phyloP scores from a whole-genome alignment of 2,113 vertebrate species.

The Geococcyx californianus region DNA sequence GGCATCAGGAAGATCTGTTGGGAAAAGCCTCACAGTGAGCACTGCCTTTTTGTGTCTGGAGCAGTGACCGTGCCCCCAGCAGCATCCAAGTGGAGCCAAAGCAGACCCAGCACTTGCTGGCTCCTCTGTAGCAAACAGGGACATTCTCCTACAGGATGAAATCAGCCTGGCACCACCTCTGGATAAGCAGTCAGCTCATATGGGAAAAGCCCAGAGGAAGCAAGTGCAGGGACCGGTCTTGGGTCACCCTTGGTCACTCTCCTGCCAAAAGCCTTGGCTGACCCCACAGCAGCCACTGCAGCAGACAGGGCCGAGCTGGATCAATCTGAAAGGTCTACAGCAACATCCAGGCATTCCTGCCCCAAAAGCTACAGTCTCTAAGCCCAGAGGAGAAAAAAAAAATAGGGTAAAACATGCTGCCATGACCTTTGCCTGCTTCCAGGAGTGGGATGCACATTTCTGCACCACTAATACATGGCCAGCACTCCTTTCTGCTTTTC shows the following conservation, averaged over 20 bases:
- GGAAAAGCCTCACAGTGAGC: not conserved
- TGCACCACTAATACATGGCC: not conserved
- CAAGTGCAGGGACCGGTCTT: not conserved
- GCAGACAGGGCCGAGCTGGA: not conserved
- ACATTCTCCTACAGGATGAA: not conserved
- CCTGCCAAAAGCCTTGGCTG: not conserved
- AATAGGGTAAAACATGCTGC: not conserved
- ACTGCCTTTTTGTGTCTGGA: not conserved
- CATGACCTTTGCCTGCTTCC: not conserved
- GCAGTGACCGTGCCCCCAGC: too few relatives aligned
- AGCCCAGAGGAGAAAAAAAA: not conserved
- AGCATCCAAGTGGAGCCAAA: not conserved
- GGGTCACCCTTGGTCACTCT: not conserved
- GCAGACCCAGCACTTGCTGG: not conserved
- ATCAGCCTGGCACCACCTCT: not conserved
- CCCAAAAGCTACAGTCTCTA: not conserved
- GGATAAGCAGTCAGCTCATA: not conserved
- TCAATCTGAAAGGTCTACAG: not conserved
- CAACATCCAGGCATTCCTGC: conserved; percentile 20
- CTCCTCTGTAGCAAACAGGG: not conserved
- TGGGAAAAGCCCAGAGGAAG: not conserved
- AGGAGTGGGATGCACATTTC: not conserved
- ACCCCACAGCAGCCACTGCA: not conserved
- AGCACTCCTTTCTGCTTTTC: not conserved
- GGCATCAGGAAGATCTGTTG: not conserved